A percentile compares a stretch with the other conserved stretches of the same genome.
These are phyloP conservation scores for Meloidogyne floridensis DNA, from an alignment of 1,140 invertebrate species.

Conservation along the genomic window DNA sequence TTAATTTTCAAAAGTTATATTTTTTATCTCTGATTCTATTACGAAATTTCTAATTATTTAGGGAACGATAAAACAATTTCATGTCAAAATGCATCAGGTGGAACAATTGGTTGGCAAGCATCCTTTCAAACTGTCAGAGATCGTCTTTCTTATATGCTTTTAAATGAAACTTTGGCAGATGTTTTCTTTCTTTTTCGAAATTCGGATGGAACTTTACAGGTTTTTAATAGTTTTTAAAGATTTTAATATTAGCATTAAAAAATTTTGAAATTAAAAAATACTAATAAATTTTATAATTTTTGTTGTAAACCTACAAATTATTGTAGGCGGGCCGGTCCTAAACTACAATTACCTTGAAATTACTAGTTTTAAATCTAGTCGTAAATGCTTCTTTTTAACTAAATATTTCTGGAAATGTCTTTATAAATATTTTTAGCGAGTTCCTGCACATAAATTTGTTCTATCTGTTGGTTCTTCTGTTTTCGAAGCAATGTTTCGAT, in stretches of 20 bases:
- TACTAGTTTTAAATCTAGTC: neutral
- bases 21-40: neutral
- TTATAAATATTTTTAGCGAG: slow-evolving; percentile 70
- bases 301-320: too few relatives aligned
- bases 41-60: neutral
- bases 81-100: neutral
- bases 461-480: slow-evolving; percentile 80
- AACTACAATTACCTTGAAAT: too few relatives aligned
- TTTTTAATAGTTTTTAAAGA: slow-evolving; percentile 34
- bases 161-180: slow-evolving; percentile 79
- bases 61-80: neutral
- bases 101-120: slow-evolving; percentile 62
- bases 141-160: slow-evolving; percentile 77
- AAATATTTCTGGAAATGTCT: neutral
- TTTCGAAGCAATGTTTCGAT: slow-evolving; percentile 82
- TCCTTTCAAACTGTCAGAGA: slow-evolving; percentile 78
- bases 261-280: neutral
- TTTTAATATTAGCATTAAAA: neutral
- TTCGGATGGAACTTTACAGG: slow-evolving; percentile 53
- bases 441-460: slow-evolving; percentile 83
- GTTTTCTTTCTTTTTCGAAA: slow-evolving; percentile 80
- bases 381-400: neutral
- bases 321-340: too few relatives aligned
- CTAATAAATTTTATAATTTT: too few relatives aligned
- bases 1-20: too few relatives aligned